Percentiles rank a stretch among this genome's conserved stretches.
These are phyloP conservation scores for Cephus cinctus DNA, from an alignment of 1,140 invertebrate species.

Conservation along the genomic window DNA sequence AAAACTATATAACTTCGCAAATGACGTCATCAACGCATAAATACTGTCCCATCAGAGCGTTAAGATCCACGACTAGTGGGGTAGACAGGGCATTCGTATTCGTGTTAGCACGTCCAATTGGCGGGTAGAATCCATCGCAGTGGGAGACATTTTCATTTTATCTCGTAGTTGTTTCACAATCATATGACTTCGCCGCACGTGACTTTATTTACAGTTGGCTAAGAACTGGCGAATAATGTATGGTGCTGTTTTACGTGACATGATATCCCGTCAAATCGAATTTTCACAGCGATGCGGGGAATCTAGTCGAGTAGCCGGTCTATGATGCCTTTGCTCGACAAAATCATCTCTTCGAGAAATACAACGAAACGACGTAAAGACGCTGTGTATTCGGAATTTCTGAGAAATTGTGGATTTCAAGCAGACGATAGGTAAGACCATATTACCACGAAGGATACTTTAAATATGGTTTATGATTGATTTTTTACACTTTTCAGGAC, in stretches of 20 bases:
- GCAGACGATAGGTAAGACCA: slow-evolving; percentile 38
- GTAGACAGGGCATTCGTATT: too few species aligned
- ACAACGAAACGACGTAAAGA: too few species aligned
- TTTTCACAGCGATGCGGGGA: slow-evolving; percentile 31
- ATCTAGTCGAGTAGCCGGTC: slow-evolving; percentile 32
- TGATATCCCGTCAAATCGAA: slow-evolving; percentile 40
- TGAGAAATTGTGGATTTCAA: slow-evolving; percentile 23
- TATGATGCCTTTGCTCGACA: slow-evolving; percentile 58
- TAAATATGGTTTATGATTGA: too few species aligned
- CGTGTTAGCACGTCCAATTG: too few species aligned
- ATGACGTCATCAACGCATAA: too few species aligned
- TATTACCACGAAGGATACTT: too few species aligned
- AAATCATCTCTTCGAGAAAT: slow-evolving; percentile 46
- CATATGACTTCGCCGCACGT: slow-evolving; percentile 61
- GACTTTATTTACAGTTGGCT: slow-evolving; percentile 60
- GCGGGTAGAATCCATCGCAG: too few species aligned
- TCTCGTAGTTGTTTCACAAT: slow-evolving; percentile 42
- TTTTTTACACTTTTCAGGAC: too few species aligned
- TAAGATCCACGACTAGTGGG: too few species aligned
- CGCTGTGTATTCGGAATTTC: too few species aligned
- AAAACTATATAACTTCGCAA: too few species aligned
- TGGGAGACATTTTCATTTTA: slow-evolving; percentile 26
- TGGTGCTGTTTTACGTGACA: slow-evolving; percentile 42
- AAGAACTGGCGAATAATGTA: slow-evolving; percentile 38
- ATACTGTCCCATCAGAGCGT: too few species aligned